Conservation (phyloP, 2,797 vertebrate genomes). For the Chrysocyon brachyurus region DNA sequence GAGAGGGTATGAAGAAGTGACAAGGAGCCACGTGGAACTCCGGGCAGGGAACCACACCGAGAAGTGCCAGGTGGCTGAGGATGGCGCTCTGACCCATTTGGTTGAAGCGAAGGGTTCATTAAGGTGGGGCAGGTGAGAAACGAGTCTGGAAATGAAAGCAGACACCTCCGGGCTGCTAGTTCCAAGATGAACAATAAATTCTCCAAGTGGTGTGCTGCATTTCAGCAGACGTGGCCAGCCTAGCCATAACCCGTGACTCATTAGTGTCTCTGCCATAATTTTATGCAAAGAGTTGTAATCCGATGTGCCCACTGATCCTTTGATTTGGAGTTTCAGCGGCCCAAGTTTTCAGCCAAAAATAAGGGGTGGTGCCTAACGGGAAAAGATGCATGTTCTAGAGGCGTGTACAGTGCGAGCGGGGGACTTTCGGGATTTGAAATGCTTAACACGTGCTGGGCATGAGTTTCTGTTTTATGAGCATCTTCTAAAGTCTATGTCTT, state of each 20-base stretch:
- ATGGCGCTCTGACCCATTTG: background rate
- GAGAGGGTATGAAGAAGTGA: background rate
- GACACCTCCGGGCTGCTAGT: too few relatives aligned
- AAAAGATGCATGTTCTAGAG: background rate
- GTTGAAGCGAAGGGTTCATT: background rate
- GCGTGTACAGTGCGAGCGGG: fast-evolving
- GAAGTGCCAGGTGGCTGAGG: background rate
- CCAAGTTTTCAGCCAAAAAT: background rate
- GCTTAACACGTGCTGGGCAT: fast-evolving
- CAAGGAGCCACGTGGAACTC: background rate
- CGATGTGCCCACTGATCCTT: background rate
- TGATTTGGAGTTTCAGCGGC: background rate
- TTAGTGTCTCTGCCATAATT: background rate
- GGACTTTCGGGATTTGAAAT: background rate
- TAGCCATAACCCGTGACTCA: background rate
- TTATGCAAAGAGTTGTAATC: background rate
- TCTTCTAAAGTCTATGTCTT: background rate
- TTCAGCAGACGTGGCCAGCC: background rate
- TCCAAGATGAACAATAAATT: background rate
- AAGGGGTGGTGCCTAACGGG: background rate
- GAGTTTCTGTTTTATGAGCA: background rate
- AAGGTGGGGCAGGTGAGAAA: background rate
- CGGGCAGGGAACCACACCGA: background rate
- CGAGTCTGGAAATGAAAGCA: background rate
- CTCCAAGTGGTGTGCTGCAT: background rate